Evolutionary conservation across 1,140 invertebrate species (phyloP).

Genomic region (Mycetomoellerius zeteki): DNA sequence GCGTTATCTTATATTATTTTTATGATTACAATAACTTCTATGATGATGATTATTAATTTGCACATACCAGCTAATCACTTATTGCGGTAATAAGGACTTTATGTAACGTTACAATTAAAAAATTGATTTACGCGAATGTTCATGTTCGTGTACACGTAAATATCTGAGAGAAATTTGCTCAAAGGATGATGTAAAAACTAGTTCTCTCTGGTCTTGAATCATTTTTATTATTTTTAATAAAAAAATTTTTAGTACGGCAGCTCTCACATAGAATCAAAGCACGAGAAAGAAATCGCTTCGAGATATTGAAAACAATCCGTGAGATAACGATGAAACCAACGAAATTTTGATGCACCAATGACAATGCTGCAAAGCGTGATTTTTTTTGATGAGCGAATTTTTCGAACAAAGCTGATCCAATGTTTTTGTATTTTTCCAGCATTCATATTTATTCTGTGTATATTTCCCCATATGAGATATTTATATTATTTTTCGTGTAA

Average conservation of each 20-base stretch:
- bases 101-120: not conserved
- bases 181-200: not conserved
- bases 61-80: not conserved
- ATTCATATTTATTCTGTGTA: conserved; percentile 44
- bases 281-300: not conserved
- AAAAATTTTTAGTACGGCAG: not conserved
- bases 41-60: conserved; percentile 14
- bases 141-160: not conserved
- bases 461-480: conserved; percentile 15
- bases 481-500: conserved; percentile 1
- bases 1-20: not conserved
- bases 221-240: conserved; percentile 6
- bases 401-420: conserved; percentile 13
- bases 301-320: conserved; percentile 59
- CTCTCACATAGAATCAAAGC: not conserved
- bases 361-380: conserved; percentile 8
- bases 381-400: conserved; percentile 42
- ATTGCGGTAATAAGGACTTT: conserved; percentile 6
- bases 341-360: conserved; percentile 36
- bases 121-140: not conserved
- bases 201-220: not conserved
- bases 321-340: not conserved
- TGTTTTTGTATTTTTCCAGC: conserved; percentile 8
- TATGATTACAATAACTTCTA: not conserved
- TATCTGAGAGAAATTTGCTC: not conserved